Conservation (phyloP, 2,113 vertebrate genomes). For the Hippocampus mohnikei region DNA sequence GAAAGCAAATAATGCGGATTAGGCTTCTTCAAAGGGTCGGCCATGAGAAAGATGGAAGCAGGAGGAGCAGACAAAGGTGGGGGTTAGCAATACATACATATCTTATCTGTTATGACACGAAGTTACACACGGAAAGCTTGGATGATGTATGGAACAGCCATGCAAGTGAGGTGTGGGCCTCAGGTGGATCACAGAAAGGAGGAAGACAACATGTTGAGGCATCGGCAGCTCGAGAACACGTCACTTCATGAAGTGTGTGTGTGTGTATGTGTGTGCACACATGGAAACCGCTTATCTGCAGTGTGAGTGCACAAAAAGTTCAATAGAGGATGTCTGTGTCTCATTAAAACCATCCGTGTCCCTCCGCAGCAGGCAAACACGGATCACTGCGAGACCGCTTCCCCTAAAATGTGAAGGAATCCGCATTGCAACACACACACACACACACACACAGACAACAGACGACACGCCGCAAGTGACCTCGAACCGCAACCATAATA, state of each 20-base stretch:
- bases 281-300: constrained; percentile 44
- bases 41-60: constrained; percentile 63
- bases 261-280: constrained; percentile 25
- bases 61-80: constrained; percentile 64
- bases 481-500: constrained; percentile 46
- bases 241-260: background rate
- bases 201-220: constrained; percentile 42
- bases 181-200: background rate
- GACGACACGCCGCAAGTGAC: constrained; percentile 37
- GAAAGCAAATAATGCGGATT: constrained; percentile 74
- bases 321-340: constrained; percentile 52
- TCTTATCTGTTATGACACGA: constrained; percentile 40
- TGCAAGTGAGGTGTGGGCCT: constrained; percentile 35
- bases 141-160: constrained; percentile 33
- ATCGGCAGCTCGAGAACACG: constrained; percentile 39
- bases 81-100: constrained; percentile 40
- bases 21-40: constrained; percentile 67
- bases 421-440: constrained; percentile 34
- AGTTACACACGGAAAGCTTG: constrained; percentile 39
- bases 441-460: constrained; percentile 14
- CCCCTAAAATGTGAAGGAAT: constrained; percentile 49
- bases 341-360: constrained; percentile 47
- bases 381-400: constrained; percentile 32
- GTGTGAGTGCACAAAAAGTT: constrained; percentile 55
- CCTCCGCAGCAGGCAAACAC: constrained; percentile 43